Evolutionary conservation across 2,888 invertebrate genomes (phyloP), one percentile per base, ranked within the genome.

Genomic region (Strigamia maritima): DNA sequence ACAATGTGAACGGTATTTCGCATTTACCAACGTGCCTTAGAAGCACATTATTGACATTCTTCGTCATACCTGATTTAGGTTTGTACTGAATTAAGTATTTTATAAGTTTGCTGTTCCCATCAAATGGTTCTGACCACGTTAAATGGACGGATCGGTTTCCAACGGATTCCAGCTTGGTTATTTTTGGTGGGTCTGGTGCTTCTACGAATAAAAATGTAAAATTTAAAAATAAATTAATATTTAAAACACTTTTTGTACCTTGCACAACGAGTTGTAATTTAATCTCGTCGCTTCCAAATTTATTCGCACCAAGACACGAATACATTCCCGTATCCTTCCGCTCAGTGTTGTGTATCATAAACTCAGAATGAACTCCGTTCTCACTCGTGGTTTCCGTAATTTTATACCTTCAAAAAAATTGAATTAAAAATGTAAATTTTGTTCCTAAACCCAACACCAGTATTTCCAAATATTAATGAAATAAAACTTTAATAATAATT

Each of bases 251-350:
- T 74, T 16, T 22, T 28, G 79, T 75, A 86, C 85, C 85, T 84
- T 85, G 85, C 1, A 86, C 85, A 12, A 83, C 81, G 19, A 86
- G 83, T 75, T 84, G 82, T 79, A 84, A 83, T 74, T 83, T 83
- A 65, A 84, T 82, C 24, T 82, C 81, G 31, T 84, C 85, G 79
- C 83, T 81, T 10, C 85, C 86, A 80, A 83, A 85, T 78, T 83
- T 82, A 80, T 86, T 86, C 76, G 84, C 83, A 24, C 85, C 85
- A 16, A 81, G 83, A 80, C 86, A 86, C 16, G 84, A 83, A 81
- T 85, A 86, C 79, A 84, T 82, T 0, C 85, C 85, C 3, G 84
- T 83, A 81, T 86, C 85, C 26, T 82, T 82, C 38, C 85, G 79
- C 14, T 79, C 81, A 6, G 84, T 82, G 0, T 84, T 83, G 10